Evolutionary conservation across 1,140 invertebrate genomes (phyloP), one percentile per base, ranked within the genome.

Genomic region (Antheraea pernyi): DNA sequence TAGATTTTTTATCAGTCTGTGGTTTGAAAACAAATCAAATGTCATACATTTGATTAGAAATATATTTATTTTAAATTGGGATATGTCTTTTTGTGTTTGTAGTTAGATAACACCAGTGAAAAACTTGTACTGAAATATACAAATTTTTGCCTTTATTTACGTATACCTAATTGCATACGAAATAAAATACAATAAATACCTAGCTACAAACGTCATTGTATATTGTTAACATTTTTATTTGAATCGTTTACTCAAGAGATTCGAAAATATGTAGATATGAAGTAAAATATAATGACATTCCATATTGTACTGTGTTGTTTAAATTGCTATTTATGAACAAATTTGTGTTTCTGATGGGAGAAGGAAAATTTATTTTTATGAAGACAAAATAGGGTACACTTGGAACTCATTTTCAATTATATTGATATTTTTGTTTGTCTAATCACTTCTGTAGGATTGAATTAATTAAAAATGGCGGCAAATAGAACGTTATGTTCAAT

Each of bases 1-100:
- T 88, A 90, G 89, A 88, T 89, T 90, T 89, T 91, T 91, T 91
- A 91, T 89, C 86, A 88, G 84, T 88, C 86, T 88, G 88, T 87
- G 86, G 83, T 86, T 85, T 80, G 74, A 81, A 86, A 86, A 78
- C 88, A 86, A 85, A 86, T 91, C 89, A 91, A 91, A 91, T 91
- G 89, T 91, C 87, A 90, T 91, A 91, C 89, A 91, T 91, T 91
- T 91, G 89, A 88, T 90, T 90, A 90, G 89, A 90, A 91, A 91
- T 91, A 90, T 91, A 91, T 90, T 90, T 91, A 91, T 90, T 91
- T 91, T 88, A 87, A 82, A 90, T 89, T 89, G 83, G 83, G 85
- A 89, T 82, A 81, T 89, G 89, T 90, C 89, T 91, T 91, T 90
- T 91, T 91, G 80, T 89, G 86, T 89, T 91, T 89, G 89, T 90